Evolutionary conservation across 2,888 invertebrate genomes (phyloP), one percentile per base, ranked within the genome.

Genomic region (Napeogenes sylphis): DNA sequence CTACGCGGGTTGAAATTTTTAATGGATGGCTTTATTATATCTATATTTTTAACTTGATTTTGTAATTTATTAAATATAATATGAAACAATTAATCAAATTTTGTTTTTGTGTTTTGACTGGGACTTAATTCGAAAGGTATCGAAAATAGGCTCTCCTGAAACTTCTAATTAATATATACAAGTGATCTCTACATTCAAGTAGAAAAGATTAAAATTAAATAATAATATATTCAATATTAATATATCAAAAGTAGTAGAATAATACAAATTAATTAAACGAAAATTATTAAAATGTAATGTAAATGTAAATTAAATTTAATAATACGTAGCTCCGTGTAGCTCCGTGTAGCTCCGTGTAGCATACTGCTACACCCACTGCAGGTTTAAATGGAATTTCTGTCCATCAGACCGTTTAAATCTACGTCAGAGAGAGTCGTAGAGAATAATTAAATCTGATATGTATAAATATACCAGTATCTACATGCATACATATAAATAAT

Each of bases 401-500:
- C 12, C 51, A 51, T 5, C 30, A 30, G 30, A 51, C 51, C 51
- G 51, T 51, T 30, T 30, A 21, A n/a, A 5, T 21, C 51, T 51
- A 3, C 30, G 21, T 10, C n/a, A 21, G 51, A 21, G 51, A 6
- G 30, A 21, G 21, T 51, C 30, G 21, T 8, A 51, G 21, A 51
- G 51, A 51, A 51, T 51, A 51, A 51, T 51, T 51, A 51, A 51
- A 51, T 51, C 6, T 30, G 21, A 51, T 4, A 51, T 51, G n/a
- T 51, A 47, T 47, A 47, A 8, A 5, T n/a, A 47, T n/a, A 21
- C 21, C n/a, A 14, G 14, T 47, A 14, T 14, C 4, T 47, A 14
- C n/a, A 46, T n/a, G 12, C 10, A 46, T n/a, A n/a, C n/a, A 46
- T 46, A 47, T n/a, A 21, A 14, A 47, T 14, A 21, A 21, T 21